phyloP scores from a whole-genome alignment of 2,113 vertebrate species.

The Orthonyx spaldingii region DNA sequence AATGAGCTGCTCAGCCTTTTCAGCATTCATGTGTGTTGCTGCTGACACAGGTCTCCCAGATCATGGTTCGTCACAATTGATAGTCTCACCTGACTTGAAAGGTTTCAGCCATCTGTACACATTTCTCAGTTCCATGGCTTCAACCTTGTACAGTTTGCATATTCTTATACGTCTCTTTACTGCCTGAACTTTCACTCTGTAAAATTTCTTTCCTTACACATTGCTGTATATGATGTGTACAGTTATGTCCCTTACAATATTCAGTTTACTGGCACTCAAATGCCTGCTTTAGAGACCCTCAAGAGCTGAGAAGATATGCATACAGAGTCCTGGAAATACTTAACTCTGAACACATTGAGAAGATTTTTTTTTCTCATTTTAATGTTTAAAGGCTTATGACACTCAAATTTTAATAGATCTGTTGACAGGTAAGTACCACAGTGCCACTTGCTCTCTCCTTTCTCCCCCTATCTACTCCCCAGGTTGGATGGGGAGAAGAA shows the following conservation, averaged over 20 bases:
- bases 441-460: neutral
- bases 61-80: slow-evolving; percentile 55
- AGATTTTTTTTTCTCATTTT: neutral
- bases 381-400: neutral
- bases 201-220: neutral
- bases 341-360: neutral
- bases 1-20: slow-evolving; percentile 59
- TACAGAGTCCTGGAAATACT: neutral
- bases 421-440: neutral
- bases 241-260: neutral
- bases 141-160: slow-evolving; percentile 22
- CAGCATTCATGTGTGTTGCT: slow-evolving; percentile 49
- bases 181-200: neutral
- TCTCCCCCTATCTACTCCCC: neutral
- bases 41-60: slow-evolving; percentile 61
- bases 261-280: neutral
- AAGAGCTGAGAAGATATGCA: neutral
- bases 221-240: neutral
- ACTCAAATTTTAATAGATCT: neutral
- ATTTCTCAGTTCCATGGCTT: slow-evolving; percentile 49
- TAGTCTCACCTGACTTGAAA: slow-evolving; percentile 61
- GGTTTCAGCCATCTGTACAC: slow-evolving; percentile 56
- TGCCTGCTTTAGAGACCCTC: neutral
- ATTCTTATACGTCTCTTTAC: neutral
- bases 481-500: neutral